A percentile compares a stretch with the other conserved stretches of the same genome.
These are phyloP conservation scores for Otus sunia DNA, from an alignment of 2,113 vertebrate genomes.

Conservation along the genomic window DNA sequence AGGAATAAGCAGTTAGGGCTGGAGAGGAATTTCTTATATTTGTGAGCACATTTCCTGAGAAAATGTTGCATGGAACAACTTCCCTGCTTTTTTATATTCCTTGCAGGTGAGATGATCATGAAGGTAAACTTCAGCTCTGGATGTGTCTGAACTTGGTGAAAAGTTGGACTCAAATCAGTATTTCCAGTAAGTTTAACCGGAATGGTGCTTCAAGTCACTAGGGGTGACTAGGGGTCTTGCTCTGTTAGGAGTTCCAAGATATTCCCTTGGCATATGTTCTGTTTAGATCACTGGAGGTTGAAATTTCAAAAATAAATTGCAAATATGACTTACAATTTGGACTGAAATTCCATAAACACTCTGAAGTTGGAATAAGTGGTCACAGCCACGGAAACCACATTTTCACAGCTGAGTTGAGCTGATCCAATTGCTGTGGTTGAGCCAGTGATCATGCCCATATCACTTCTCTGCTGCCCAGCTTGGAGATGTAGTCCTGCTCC, in stretches of 20 bases:
- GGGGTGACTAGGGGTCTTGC: neutral
- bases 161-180: neutral
- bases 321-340: neutral
- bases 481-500: neutral
- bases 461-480: neutral
- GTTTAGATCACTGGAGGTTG: neutral
- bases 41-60: neutral
- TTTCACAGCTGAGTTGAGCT: neutral
- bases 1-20: neutral
- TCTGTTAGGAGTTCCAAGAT: neutral
- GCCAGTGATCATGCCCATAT: neutral
- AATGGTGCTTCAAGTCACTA: neutral
- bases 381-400: accelerated
- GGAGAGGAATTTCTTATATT: neutral
- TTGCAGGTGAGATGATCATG: neutral
- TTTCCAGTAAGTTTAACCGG: neutral
- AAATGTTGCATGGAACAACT: neutral
- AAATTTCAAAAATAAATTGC: neutral
- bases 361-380: neutral
- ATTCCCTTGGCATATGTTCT: neutral
- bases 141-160: neutral
- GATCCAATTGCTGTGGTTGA: neutral
- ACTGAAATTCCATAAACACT: neutral
- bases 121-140: neutral
- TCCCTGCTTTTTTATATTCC: neutral